These are phyloP conservation scores for Oryzias woworae DNA, from an alignment of 2,113 vertebrate species.

Conservation along the genomic window DNA sequence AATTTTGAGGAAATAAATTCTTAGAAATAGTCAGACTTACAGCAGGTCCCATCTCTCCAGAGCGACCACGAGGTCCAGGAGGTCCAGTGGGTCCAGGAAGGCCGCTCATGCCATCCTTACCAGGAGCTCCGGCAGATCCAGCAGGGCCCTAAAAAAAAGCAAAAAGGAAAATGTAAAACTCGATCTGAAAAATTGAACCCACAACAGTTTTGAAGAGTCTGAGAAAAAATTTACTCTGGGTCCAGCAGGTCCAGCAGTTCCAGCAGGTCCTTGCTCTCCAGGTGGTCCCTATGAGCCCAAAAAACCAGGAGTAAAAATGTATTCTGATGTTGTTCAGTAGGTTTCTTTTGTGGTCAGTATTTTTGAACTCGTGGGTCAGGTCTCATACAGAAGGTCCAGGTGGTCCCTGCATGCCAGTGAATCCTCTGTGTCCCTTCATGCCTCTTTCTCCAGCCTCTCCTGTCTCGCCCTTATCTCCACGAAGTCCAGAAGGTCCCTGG, in stretches of 20 bases:
- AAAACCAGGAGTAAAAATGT: conserved; percentile 14
- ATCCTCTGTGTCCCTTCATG: conserved; percentile 98
- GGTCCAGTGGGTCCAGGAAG: conserved; percentile 93
- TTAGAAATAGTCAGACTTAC: conserved; percentile 77
- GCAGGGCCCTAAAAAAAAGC: conserved; percentile 83
- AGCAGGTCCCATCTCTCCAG: conserved; percentile 89
- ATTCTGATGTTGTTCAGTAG: not conserved
- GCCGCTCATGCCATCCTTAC: conserved; percentile 94
- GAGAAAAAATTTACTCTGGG: conserved; percentile 84
- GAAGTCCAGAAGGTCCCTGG: conserved; percentile 87
- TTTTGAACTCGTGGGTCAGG: not conserved
- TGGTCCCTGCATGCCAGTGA: conserved; percentile 94
- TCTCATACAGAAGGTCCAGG: conserved; percentile 87
- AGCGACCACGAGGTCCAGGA: conserved; percentile 94
- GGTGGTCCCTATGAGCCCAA: conserved; percentile 79
- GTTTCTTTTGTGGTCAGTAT: not conserved
- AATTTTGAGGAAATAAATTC: not conserved
- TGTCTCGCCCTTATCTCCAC: conserved; percentile 96
- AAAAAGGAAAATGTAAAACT: conserved; percentile 1
- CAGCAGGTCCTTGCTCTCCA: conserved; percentile 94
- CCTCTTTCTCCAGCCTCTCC: conserved; percentile 96
- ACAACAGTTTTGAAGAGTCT: not conserved
- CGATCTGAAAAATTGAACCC: conserved; percentile 4
- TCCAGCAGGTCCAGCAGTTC: conserved; percentile 89
- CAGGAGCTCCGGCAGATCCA: conserved; percentile 85